Base-by-base conservation (phyloP, 2,113 vertebrate species). In the Pelobates fuscus region DNA sequence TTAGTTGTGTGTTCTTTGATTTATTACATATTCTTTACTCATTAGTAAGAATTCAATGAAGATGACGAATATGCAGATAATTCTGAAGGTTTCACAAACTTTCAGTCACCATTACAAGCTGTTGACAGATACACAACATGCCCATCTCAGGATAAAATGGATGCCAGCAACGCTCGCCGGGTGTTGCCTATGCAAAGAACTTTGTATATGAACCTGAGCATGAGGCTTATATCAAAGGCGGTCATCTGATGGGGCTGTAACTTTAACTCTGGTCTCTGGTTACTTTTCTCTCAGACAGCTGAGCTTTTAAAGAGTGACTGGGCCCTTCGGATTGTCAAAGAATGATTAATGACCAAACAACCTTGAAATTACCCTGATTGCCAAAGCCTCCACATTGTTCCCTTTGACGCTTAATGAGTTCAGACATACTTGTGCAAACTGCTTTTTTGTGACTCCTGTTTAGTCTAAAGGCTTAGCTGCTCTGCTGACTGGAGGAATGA, bases 301-400 rank as follows among this genome's bases (percentile, higher is more conserved):
- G 0, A 3, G n/a, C 58, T 30, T 8, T 0, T 57, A 46, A 77
- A 1, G 61, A 76, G 81, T 74, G 75, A 78, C 80, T 27, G 0
- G 80, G 30, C 69, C 79, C 80, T 70, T 46, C 71, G 29, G 81
- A 1, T 73, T 86, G 80, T 62, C 83, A 80, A 69, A 0, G 0
- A 74, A 18, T 83, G 84, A 87, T 87, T 78, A 80, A 88, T 14
- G 73, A 79, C 78, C 71, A 0, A 77, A 64, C 78, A 81, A 0
- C 75, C 55, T 73, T 58, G 10, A 77, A 74, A 68, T 52, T 60
- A 81, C 74, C 78, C 79, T 37, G 0, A 17, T 0, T 18, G 70
- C 77, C 24, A 21, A 49, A 46, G 67, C 58, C 26, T 65, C 71
- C 69, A 70, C 41, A 62, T 54, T 74, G 66, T 81, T 75, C 77